A percentile compares a stretch with the other conserved stretches of the same genome.
Conservation (phyloP, 2,888 invertebrate species). For the Epistrophe grossulariae region DNA sequence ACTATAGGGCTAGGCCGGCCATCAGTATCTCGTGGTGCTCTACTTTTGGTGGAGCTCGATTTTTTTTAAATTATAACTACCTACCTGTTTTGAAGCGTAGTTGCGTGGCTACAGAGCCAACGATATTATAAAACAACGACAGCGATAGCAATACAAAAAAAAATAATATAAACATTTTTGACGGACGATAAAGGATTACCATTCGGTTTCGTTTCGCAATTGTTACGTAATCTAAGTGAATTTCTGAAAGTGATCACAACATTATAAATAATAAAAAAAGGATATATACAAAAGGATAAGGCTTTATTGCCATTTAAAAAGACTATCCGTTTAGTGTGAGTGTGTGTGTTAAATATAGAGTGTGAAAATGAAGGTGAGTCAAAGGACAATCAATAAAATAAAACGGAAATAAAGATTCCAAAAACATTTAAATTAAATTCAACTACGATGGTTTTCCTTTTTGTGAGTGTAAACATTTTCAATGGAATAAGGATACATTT, state of each 20-base stretch:
- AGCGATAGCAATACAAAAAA: neutral
- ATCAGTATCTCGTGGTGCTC: constrained; percentile 84
- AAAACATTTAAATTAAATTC: neutral
- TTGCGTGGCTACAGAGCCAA: constrained; percentile 47
- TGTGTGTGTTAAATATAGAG: constrained; percentile 59
- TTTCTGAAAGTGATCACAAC: constrained; percentile 38
- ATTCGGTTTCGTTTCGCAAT: constrained; percentile 56
- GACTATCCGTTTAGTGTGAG: constrained; percentile 49
- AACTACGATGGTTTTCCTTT: neutral
- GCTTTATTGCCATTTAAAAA: constrained; percentile 22
- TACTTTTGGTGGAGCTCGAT: constrained; percentile 82
- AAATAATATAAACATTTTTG: neutral
- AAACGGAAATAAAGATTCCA: neutral
- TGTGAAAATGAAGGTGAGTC: constrained; percentile 78
- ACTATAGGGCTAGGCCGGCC: constrained; percentile 84
- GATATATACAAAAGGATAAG: constrained; percentile 35
- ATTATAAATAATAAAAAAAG: constrained; percentile 32
- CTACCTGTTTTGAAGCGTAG: constrained; percentile 50
- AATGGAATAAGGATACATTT: neutral
- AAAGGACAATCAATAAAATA: constrained; percentile 26
- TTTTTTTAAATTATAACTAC: constrained; percentile 54
- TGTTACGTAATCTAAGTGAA: constrained; percentile 58
- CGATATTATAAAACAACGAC: constrained; percentile 21
- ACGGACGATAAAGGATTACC: constrained; percentile 65
- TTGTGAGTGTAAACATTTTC: neutral